Percentiles rank a stretch among this genome's conserved stretches.
Evolutionary conservation across 2,888 invertebrate genomes (phyloP).

Genomic region (Carabus problematicus): DNA sequence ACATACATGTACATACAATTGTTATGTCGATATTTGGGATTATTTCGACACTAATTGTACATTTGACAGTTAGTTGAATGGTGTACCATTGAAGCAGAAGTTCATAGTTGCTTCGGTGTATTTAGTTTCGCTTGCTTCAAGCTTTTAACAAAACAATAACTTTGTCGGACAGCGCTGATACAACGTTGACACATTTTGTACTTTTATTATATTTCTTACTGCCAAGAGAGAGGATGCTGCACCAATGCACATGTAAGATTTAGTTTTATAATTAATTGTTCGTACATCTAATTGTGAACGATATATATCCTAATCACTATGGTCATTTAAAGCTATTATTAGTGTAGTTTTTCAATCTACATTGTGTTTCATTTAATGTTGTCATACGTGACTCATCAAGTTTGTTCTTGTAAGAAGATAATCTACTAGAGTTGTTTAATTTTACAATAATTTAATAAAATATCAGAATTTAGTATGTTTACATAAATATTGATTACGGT

Average conservation of each 20-base stretch:
- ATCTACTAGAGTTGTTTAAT: no score
- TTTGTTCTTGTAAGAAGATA: no score
- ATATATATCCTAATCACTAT: not conserved
- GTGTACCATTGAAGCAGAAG: no score
- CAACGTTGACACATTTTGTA: slow-evolving; percentile 13
- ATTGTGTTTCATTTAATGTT: no score
- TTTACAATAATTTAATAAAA: no score
- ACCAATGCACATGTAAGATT: slow-evolving; percentile 31
- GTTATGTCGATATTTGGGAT: no score
- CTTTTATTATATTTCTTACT: slow-evolving; percentile 28
- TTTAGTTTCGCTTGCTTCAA: slow-evolving; percentile 18
- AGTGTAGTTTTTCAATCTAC: slow-evolving; percentile 7
- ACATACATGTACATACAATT: no score
- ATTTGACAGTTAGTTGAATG: no score
- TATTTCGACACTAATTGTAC: no score
- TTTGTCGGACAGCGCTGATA: slow-evolving; percentile 9
- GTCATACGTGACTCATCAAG: not conserved
- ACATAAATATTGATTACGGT: no score
- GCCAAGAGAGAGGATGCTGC: slow-evolving; percentile 20
- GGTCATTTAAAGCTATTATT: slow-evolving; percentile 7
- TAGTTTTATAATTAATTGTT: not conserved
- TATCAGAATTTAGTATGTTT: slow-evolving; percentile 6
- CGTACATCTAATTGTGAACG: not conserved
- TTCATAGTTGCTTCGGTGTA: slow-evolving; percentile 14
- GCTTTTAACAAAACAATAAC: slow-evolving; percentile 8